These are phyloP conservation scores for Leuciscus waleckii DNA, from an alignment of 2,797 vertebrate species.

Conservation along the genomic window DNA sequence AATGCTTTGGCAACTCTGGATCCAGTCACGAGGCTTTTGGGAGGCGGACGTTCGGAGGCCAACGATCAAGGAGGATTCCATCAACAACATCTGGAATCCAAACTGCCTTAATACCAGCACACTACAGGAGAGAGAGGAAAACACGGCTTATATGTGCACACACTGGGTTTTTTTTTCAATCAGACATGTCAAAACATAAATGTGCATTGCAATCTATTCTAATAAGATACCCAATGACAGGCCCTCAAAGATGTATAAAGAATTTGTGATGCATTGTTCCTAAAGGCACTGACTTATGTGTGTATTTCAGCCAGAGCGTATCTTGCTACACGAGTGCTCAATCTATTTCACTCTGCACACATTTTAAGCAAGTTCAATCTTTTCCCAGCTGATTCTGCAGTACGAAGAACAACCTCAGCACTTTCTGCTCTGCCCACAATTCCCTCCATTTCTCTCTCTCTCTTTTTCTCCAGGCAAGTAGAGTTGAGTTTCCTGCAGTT, in stretches of 20 bases:
- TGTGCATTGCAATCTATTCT: background rate
- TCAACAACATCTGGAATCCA: slow-evolving; percentile 83
- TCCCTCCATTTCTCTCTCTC: slow-evolving; percentile 26
- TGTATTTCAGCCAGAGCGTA: slow-evolving; percentile 17
- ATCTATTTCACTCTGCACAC: slow-evolving; percentile 25
- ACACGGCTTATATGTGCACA: slow-evolving; percentile 18
- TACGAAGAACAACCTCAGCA: slow-evolving; percentile 74
- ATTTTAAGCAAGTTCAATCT: slow-evolving; percentile 36
- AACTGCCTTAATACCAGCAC: slow-evolving; percentile 71
- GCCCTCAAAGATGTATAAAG: background rate
- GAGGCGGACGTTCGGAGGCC: slow-evolving; percentile 72
- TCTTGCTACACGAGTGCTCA: background rate
- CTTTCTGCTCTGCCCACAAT: slow-evolving; percentile 64
- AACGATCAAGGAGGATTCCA: slow-evolving; percentile 77
- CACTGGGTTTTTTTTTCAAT: background rate
- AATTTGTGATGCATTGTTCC: background rate
- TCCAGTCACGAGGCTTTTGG: slow-evolving; percentile 57
- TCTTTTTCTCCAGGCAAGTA: slow-evolving; percentile 46
- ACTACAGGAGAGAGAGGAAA: slow-evolving; percentile 55
- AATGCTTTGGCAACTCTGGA: slow-evolving; percentile 42
- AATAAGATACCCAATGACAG: background rate
- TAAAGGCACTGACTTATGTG: background rate
- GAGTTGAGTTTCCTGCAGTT: slow-evolving; percentile 64
- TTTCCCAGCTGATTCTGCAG: slow-evolving; percentile 76
- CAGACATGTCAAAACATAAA: background rate